Evolutionary conservation across 2,113 vertebrate species (phyloP), one percentile per base, ranked within the genome.

Genomic region (Rhabdornis inornatus): DNA sequence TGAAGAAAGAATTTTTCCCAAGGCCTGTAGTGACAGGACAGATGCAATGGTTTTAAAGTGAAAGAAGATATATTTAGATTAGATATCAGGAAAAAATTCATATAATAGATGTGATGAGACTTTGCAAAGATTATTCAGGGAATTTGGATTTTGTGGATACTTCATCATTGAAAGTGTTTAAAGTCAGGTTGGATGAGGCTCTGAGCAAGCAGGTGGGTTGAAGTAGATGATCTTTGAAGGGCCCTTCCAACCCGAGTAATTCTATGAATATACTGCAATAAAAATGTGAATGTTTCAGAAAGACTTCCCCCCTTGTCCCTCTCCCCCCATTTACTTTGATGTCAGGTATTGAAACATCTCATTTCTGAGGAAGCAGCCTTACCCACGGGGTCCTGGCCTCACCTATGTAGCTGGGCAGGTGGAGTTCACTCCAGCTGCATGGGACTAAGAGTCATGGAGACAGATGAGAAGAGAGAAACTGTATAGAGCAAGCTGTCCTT

Each of bases 251-350:
- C 2, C 5, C 23, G 39, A 74, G 27, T 8, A 11, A 28, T 31
- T 59, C 44, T 64, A 11, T 13, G 10, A 64, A 47, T 61, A 39
- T 25, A 13, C 3, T 69, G 20, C 40, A 56, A 18, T 28, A 80
- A 86, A 71, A 30, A 57, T 27, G 19, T 18, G 14, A 60, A 40
- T 1, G 0, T 53, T 61, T 71, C 45, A 83, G 61, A 89, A 60
- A 27, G 4, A 24, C 5, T 20, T 52, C 2, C 4, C 31, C 33
- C 18, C 6, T 52, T 28, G 3, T 9, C 13, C 4, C 6, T 8
- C 6, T 9, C 13, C 8, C 18, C 7, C 4, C 15, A 11, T 30
- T 39, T 91, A 3, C 30, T 81, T 74, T 75, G 10, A 70, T 35
- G n/a, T 66, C 9, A 40, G 13, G 25, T 15, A 59, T 80, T 92